Evolutionary conservation across 2,797 vertebrate genomes (phyloP).

Genomic region (Sebastes variabilis): DNA sequence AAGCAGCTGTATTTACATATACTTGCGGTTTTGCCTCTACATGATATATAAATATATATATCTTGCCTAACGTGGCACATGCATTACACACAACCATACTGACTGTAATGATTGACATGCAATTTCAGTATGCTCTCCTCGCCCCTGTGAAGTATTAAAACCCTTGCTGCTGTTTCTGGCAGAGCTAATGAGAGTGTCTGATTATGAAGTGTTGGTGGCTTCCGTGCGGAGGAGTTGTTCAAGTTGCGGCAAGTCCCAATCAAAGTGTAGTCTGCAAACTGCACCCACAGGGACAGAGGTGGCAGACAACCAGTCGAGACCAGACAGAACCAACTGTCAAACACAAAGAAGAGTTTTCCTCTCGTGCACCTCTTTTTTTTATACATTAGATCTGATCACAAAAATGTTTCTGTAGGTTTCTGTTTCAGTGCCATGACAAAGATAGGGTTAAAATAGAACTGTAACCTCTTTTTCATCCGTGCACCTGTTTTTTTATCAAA

Average conservation of each 20-base stretch:
- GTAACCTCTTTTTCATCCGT: neutral
- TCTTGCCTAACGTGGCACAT: constrained; percentile 1
- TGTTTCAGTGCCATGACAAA: neutral
- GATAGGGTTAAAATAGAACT: constrained; percentile 7
- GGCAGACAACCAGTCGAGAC: constrained; percentile 42
- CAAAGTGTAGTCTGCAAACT: constrained; percentile 38
- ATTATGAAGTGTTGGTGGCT: constrained; percentile 49
- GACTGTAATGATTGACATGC: constrained; percentile 23
- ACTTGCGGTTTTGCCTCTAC: constrained; percentile 30
- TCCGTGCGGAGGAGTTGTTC: constrained; percentile 52
- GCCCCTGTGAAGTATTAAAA: constrained; percentile 44
- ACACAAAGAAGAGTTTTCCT: constrained; percentile 17
- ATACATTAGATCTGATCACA: neutral
- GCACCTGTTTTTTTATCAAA: constrained; percentile 23
- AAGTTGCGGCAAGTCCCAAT: constrained; percentile 47
- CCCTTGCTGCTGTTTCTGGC: constrained; percentile 37
- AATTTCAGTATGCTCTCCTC: constrained; percentile 1
- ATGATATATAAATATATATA: constrained; percentile 11
- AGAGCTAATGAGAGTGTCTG: constrained; percentile 54
- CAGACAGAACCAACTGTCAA: constrained; percentile 38
- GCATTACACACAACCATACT: neutral
- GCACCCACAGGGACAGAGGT: constrained; percentile 54
- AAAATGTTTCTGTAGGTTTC: neutral
- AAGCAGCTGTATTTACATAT: constrained; percentile 71
- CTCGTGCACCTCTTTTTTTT: neutral